Evolutionary conservation across 2,797 vertebrate genomes (phyloP).

Genomic region (Pitangus sulphuratus): DNA sequence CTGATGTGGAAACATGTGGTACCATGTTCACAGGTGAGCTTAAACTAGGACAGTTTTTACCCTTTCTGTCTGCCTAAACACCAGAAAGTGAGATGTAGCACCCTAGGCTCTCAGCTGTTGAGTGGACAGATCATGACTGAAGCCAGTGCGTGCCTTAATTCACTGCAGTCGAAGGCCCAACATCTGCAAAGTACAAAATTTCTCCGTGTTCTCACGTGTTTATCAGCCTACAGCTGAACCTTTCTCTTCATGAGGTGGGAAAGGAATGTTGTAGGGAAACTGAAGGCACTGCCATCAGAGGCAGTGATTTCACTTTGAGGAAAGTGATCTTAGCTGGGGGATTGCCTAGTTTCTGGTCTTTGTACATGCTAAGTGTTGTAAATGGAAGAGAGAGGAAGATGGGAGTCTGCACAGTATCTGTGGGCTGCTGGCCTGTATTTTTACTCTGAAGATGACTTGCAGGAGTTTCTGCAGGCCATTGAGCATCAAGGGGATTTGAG

Average conservation of each 20-base stretch:
- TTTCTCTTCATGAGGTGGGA: neutral
- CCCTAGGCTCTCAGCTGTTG: neutral
- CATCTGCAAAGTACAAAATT: neutral
- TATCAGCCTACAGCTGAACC: neutral
- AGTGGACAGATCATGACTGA: neutral
- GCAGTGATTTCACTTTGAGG: neutral
- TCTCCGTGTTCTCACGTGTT: neutral
- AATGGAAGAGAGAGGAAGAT: neutral
- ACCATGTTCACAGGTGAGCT: neutral
- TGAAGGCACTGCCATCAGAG: neutral
- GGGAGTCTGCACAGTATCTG: slow-evolving; percentile 22
- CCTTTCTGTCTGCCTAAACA: neutral
- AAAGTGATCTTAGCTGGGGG: neutral
- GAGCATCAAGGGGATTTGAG: neutral
- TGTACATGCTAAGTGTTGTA: neutral
- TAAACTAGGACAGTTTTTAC: neutral
- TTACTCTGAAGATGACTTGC: neutral
- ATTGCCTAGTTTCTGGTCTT: neutral
- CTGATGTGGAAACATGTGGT: neutral
- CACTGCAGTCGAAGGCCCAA: fast-evolving
- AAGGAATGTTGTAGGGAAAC: neutral
- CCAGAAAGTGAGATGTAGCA: fast-evolving
- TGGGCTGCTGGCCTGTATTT: neutral
- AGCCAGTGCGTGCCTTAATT: neutral
- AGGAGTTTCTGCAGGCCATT: slow-evolving; percentile 3